Percentiles rank a stretch among this genome's conserved stretches.
Conservation (phyloP, 2,888 invertebrate genomes). For the Yponomeuta malinellus region DNA sequence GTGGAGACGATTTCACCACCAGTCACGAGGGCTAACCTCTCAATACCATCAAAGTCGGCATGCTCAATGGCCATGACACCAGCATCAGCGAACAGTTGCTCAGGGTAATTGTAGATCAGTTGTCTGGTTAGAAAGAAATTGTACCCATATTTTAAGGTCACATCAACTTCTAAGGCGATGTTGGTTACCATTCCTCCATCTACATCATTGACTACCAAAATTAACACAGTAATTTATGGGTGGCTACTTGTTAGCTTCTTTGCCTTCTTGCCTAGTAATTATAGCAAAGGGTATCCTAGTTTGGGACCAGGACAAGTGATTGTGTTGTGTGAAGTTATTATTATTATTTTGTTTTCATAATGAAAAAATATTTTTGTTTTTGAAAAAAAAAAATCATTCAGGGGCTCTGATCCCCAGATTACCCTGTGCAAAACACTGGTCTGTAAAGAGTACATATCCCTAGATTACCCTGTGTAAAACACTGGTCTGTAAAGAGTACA, state of each 20-base stretch:
- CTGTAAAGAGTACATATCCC: too few species aligned
- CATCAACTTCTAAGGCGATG: too few species aligned
- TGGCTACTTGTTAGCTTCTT: not conserved
- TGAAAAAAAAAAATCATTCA: too few species aligned
- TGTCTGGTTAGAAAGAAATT: conserved; percentile 77
- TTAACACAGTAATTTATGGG: not conserved
- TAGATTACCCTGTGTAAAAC: too few species aligned
- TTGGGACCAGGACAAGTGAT: too few species aligned
- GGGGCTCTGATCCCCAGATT: too few species aligned
- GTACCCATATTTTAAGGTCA: not conserved
- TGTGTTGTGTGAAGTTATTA: too few species aligned
- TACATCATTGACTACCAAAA: not conserved
- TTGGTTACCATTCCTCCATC: not conserved
- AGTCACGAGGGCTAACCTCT: conserved; percentile 96
- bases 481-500: too few species aligned
- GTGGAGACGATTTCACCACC: conserved; percentile 99
- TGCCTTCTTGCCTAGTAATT: too few species aligned
- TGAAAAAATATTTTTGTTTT: too few species aligned
- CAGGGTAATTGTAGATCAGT: conserved; percentile 99
- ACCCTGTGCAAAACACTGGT: not conserved
- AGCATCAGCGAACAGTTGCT: conserved; percentile 98
- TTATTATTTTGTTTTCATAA: too few species aligned
- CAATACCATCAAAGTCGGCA: conserved; percentile 99
- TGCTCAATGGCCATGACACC: conserved; percentile 99
- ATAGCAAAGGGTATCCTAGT: too few species aligned